A percentile compares a stretch with the other conserved stretches of the same genome.
Conservation (phyloP, 2,888 invertebrate genomes). For the Bellardia pandia region DNA sequence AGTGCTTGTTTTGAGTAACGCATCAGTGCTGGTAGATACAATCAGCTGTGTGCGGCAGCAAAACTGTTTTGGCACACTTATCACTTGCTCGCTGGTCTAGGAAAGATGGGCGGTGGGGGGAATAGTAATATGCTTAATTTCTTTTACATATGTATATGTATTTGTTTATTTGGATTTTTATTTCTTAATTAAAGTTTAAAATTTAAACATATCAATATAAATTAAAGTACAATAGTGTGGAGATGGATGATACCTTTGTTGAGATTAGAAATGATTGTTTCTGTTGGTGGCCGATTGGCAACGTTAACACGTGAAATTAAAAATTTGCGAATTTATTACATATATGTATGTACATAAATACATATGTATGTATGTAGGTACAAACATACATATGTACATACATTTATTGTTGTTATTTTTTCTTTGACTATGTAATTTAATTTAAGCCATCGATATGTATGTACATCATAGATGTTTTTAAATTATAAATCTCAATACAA, state of each 20-base stretch:
- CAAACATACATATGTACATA: too few species aligned
- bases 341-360: too few species aligned
- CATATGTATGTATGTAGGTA: too few species aligned
- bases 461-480: too few species aligned
- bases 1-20: slow-evolving; percentile 29
- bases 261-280: slow-evolving; percentile 10
- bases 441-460: too few species aligned
- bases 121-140: not conserved
- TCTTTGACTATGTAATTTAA: not conserved
- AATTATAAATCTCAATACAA: too few species aligned
- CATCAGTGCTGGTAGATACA: slow-evolving; percentile 7
- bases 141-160: not conserved
- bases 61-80: slow-evolving; percentile 51
- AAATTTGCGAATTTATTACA: not conserved
- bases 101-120: not conserved
- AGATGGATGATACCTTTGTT: not conserved
- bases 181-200: too few species aligned
- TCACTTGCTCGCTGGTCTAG: not conserved
- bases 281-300: not conserved
- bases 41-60: slow-evolving; percentile 52
- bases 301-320: slow-evolving; percentile 11
- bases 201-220: not conserved
- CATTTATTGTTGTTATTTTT: not conserved
- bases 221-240: slow-evolving; percentile 6
- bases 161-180: not conserved